Conservation (phyloP, 2,113 vertebrate species). For the Pampusana beccarii region DNA sequence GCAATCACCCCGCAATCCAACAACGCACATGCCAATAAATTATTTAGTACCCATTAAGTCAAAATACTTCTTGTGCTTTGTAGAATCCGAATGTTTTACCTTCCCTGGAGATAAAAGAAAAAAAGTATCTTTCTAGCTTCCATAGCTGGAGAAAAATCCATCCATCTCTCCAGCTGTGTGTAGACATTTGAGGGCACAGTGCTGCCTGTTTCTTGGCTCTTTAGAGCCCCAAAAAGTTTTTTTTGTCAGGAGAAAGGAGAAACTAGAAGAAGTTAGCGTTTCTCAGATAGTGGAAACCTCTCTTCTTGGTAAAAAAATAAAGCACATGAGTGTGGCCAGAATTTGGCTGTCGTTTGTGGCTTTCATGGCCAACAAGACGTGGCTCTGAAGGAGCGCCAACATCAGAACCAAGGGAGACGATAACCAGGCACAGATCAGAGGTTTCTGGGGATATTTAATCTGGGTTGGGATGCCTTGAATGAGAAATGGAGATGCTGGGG, state of each 20-base stretch:
- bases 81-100: background rate
- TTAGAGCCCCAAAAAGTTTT: background rate
- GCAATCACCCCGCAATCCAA: background rate
- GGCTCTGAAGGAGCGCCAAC: background rate
- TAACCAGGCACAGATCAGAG: background rate
- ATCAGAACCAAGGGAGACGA: background rate
- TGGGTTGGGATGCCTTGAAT: background rate
- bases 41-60: background rate
- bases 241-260: background rate
- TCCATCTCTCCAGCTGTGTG: background rate
- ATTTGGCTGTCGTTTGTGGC: background rate
- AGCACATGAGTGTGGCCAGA: accelerated
- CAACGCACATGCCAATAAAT: background rate
- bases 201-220: background rate
- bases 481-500: background rate
- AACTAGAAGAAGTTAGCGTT: background rate
- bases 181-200: background rate
- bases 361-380: background rate
- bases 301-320: background rate
- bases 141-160: background rate
- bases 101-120: background rate
- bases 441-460: background rate
- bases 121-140: background rate
- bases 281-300: background rate
- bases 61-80: background rate